Percentiles rank a stretch among this genome's conserved stretches.
Conservation (phyloP, 2,113 vertebrate genomes). For the Eptatretus burgeri region DNA sequence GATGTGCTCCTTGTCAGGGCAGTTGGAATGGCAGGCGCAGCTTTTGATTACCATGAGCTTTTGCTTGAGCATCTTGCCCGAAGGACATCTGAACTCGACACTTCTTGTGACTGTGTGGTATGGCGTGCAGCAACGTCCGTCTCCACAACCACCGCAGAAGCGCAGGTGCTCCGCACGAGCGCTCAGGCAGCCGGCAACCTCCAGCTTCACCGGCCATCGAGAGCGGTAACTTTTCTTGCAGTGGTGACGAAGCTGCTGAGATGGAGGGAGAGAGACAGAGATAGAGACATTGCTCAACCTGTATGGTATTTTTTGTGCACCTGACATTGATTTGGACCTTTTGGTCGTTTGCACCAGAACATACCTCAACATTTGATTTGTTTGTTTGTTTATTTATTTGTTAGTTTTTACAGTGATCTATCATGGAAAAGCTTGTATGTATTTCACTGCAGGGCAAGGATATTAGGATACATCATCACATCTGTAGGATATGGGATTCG, state of each 20-base stretch:
- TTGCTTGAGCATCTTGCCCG: constrained; percentile 17
- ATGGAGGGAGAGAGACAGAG: no score
- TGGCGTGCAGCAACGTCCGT: constrained; percentile 20
- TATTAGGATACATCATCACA: no score
- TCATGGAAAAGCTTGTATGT: no score
- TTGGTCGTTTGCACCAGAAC: no score
- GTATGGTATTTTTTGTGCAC: no score
- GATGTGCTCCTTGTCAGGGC: neutral
- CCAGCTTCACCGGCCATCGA: constrained; percentile 33
- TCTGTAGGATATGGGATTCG: no score
- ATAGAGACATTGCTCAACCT: no score
- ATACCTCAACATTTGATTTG: no score
- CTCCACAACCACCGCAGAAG: constrained; percentile 18
- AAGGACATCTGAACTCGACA: constrained; percentile 20
- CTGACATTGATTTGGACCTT: no score
- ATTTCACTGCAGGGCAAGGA: no score
- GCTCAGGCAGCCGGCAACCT: constrained; percentile 23
- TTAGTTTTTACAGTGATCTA: no score
- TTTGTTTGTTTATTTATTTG: no score
- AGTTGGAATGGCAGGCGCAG: constrained; percentile 18
- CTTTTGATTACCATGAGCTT: constrained; percentile 23
- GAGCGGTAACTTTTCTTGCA: constrained; percentile 49
- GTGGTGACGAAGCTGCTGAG: constrained; percentile 28
- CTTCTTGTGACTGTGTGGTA: constrained; percentile 16
- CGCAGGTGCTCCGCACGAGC: constrained; percentile 15